Base-by-base conservation (phyloP, 2,113 vertebrate species). In the Ptychochromis oligacanthus region DNA sequence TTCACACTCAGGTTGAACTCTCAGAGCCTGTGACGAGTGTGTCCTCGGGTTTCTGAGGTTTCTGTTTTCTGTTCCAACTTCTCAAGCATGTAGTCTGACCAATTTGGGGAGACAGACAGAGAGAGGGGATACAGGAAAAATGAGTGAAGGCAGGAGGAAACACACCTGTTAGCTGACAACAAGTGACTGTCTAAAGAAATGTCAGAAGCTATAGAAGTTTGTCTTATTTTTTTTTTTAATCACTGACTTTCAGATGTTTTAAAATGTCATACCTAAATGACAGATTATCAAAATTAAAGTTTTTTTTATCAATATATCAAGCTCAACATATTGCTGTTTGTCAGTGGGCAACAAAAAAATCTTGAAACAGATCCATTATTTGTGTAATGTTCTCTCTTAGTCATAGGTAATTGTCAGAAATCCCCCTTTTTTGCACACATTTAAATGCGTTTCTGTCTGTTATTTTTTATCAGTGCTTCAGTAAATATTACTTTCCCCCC, bases 81-180 rank as follows among this genome's bases (percentile, higher is more conserved):
- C 52, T 80, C 1, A 20, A 82, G 81, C 74, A 55, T 79, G n/a
- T 81, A 82, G 61, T 84, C 52, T 40, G 55, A 36, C 58, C 80
- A 49, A 72, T 86, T 74, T 59, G 34, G 67, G n/a, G 46, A 34
- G 17, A 54, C 67, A 88, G 72, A 38, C 58, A 78, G 22, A 78
- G 15, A 3, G 43, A 36, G 13, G 26, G 31, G 46, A 22, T 7
- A 67, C 67, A 76, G 15, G 49, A 34, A 81, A 79, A 8, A 18
- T 64, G 36, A 75, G 65, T 74, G 26, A 77, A 88, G 58, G 77
- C 60, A 77, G 62, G 85, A 90, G 89, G 88, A 92, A 93, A 87
- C 85, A 65, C 81, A 88, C 82, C 87, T 83, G 81, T 64, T 56
- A 46, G 70, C 72, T 38, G 74, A 31, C 52, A 79, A 80, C 56